Conservation (phyloP, 2,797 vertebrate species). For the Tokudaia muenninki region DNA sequence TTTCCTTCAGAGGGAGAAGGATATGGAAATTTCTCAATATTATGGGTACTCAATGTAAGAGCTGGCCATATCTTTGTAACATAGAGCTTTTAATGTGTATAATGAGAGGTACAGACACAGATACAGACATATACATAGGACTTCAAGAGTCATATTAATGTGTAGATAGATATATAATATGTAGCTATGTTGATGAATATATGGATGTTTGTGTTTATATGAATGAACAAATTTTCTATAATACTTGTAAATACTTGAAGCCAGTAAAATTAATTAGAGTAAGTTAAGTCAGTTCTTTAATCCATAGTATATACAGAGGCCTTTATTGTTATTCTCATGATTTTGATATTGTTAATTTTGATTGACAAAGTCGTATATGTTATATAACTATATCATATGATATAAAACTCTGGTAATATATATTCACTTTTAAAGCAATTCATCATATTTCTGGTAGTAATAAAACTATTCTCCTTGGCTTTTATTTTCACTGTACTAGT, state of each 20-base stretch:
- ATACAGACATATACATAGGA: not conserved
- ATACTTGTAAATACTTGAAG: not conserved
- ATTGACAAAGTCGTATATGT: not conserved
- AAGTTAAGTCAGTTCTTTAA: not conserved
- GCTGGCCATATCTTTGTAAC: not conserved
- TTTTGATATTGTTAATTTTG: not conserved
- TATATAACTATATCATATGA: not conserved
- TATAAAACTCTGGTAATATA: not conserved
- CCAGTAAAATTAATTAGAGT: not conserved
- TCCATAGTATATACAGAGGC: not conserved
- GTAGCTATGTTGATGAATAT: not conserved
- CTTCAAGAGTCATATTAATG: not conserved
- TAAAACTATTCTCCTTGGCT: not conserved
- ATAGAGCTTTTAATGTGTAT: not conserved
- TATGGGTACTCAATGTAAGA: not conserved
- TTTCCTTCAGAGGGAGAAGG: not conserved
- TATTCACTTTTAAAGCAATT: not conserved
- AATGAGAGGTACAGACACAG: not conserved
- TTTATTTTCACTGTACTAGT: not conserved
- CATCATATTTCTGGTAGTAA: not conserved
- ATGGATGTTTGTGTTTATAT: not conserved
- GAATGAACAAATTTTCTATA: not conserved
- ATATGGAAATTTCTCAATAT: not conserved
- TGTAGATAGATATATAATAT: not conserved
- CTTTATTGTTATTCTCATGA: not conserved